Evolutionary conservation across 37 sponge, comb jelly and placozoan genomes (phyloP).

Genomic region (Theonella swinhoei): DNA sequence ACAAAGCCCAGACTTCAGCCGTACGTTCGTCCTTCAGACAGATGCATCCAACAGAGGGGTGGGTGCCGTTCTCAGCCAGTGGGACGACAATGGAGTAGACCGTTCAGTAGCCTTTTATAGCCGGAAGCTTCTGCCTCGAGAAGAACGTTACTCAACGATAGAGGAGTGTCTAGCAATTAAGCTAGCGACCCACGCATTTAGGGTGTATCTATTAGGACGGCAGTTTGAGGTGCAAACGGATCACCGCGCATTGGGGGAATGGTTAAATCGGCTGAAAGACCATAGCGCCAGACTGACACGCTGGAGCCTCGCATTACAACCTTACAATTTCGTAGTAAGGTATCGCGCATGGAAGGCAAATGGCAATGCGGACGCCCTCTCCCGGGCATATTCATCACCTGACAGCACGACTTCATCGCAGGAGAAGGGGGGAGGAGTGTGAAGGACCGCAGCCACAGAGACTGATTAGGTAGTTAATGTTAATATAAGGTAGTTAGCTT

Average conservation of each 20-base stretch:
- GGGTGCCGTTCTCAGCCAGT: constrained; percentile 55
- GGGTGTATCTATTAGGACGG: constrained; percentile 43
- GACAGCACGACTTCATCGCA: constrained; percentile 11
- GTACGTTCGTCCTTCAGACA: constrained; percentile 42
- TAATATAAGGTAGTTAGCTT: too few relatives aligned
- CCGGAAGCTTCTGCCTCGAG: constrained; percentile 38
- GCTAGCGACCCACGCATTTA: constrained; percentile 21
- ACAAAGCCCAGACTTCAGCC: constrained; percentile 16
- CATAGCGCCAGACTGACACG: constrained; percentile 23
- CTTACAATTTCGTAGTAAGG: constrained; percentile 16
- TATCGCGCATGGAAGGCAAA: constrained; percentile 19
- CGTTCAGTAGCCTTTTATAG: constrained; percentile 41
- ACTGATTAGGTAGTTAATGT: too few relatives aligned
- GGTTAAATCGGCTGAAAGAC: constrained; percentile 49
- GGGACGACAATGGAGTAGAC: constrained; percentile 29
- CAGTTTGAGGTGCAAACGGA: constrained; percentile 41
- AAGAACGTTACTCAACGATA: constrained; percentile 31
- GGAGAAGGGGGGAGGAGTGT: constrained; percentile 51
- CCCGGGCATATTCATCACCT: not conserved
- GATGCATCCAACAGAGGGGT: constrained; percentile 60
- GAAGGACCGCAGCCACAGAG: too few relatives aligned
- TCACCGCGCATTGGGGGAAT: constrained; percentile 28
- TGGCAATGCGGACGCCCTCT: not conserved
- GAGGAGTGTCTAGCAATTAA: constrained; percentile 43
- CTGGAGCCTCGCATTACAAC: constrained; percentile 50